phyloP scores from a whole-genome alignment of 2,797 vertebrate genomes.

The Phataginus tetradactyla region DNA sequence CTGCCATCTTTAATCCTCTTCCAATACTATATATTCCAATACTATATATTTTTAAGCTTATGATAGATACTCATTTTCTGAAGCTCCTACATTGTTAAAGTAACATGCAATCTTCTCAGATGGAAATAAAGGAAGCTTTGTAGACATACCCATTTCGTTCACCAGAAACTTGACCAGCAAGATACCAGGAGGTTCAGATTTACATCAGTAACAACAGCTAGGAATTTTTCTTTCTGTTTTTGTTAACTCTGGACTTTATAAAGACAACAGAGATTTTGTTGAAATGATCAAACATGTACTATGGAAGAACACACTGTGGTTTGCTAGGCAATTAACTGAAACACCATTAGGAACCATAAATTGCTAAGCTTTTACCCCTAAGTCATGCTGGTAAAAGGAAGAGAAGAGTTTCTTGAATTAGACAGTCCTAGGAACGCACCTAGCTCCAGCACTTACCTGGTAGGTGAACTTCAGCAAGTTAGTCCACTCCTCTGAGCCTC shows the following conservation, averaged over 20 bases:
- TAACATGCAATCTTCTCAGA: background rate
- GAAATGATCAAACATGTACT: background rate
- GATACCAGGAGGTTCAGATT: background rate
- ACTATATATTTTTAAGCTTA: background rate
- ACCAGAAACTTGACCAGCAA: background rate
- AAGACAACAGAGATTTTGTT: conserved; percentile 6
- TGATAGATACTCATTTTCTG: background rate
- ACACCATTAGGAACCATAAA: background rate
- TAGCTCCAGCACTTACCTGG: background rate
- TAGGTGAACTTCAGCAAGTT: background rate
- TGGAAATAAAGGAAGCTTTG: background rate
- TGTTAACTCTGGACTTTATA: background rate
- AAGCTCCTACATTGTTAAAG: background rate
- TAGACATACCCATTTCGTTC: background rate
- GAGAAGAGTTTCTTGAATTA: background rate
- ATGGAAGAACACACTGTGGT: background rate
- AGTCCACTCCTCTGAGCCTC: background rate
- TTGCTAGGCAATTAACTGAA: background rate
- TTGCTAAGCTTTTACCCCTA: background rate
- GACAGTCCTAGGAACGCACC: background rate
- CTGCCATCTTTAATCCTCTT: background rate
- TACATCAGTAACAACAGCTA: background rate
- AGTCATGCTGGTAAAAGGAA: background rate
- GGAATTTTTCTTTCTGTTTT: background rate
- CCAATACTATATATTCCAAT: background rate